Conservation (phyloP, 1,140 invertebrate genomes). For the Bradynema listronoti region DNA sequence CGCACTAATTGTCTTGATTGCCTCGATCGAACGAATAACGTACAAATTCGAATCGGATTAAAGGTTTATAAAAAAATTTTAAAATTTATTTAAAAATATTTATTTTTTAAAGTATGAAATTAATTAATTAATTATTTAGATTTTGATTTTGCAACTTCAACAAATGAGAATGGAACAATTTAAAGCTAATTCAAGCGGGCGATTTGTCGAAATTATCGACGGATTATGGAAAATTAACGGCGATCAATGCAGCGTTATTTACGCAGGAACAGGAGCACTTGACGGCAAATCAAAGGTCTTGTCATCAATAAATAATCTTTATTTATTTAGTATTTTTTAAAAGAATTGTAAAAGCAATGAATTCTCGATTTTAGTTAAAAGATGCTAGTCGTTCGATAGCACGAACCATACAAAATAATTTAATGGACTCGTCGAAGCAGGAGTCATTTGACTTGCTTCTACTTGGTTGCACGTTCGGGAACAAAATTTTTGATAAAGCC, state of each 20-base stretch:
- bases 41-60: too few relatives aligned
- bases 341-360: too few relatives aligned
- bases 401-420: constrained; percentile 95
- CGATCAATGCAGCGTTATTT: constrained; percentile 97
- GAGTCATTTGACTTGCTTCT: constrained; percentile 94
- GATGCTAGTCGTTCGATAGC: constrained; percentile 93
- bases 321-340: constrained; percentile 7
- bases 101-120: constrained; percentile 2
- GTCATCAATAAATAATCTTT: too few relatives aligned
- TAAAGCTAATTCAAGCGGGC: constrained; percentile 69
- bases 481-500: constrained; percentile 80
- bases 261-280: constrained; percentile 95
- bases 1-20: constrained; percentile 97
- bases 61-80: too few relatives aligned
- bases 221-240: constrained; percentile 99
- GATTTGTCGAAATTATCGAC: constrained; percentile 90
- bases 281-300: constrained; percentile 78
- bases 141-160: constrained; percentile 54
- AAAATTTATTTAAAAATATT: constrained; percentile 68
- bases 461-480: constrained; percentile 79
- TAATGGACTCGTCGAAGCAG: constrained; percentile 93
- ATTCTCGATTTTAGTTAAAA: constrained; percentile 68
- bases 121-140: constrained; percentile 23
- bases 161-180: constrained; percentile 66
- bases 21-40: constrained; percentile 91